Evolutionary conservation across 2,797 vertebrate genomes (phyloP), one percentile per base, ranked within the genome.

Genomic region (Aplochiton taeniatus): DNA sequence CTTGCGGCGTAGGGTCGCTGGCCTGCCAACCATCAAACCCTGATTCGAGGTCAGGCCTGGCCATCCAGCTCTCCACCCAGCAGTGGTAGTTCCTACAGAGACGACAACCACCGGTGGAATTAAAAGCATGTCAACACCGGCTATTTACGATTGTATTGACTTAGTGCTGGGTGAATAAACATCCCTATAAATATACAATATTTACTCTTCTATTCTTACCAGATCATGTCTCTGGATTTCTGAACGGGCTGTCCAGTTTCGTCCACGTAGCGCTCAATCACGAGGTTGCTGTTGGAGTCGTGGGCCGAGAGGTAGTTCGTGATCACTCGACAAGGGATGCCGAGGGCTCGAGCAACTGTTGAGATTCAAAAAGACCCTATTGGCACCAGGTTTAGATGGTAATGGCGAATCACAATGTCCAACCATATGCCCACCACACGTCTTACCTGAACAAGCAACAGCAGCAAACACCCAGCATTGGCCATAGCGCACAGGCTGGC

Each of bases 381-480:
- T 31, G 2, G 31, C 31, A 31, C 31, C 31, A 31, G 31, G 31
- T 3, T 31, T 31, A 3, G 31, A 3, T 31, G 3, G 6, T 31
- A 31, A 31, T 3, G 6, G 31, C 6, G 31, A 31, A 31, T 31
- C 3, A 6, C 6, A 31, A 31, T 6, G 6, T 31, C 31, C 31
- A 31, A 31, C 2, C 2, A 56, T 45, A 16, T 9, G 20, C 43
- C 20, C 17, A 12, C 18, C 11, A 17, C 11, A 14, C 13, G 8
- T 74, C 70, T 76, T 87, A 98, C 97, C 90, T 9, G 96, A 90
- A 83, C 97, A 98, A 0, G 94, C 95, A 74, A 99, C 94, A 0
- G 97, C 97, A 0, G 97, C 97, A 13, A 98, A 99, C 63, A 98
- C 97, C 97, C 97, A 99, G 86, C 97, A 99, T 87, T 99, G 97